Conservation (phyloP, 2,797 vertebrate genomes). For the Mallotus villosus region DNA sequence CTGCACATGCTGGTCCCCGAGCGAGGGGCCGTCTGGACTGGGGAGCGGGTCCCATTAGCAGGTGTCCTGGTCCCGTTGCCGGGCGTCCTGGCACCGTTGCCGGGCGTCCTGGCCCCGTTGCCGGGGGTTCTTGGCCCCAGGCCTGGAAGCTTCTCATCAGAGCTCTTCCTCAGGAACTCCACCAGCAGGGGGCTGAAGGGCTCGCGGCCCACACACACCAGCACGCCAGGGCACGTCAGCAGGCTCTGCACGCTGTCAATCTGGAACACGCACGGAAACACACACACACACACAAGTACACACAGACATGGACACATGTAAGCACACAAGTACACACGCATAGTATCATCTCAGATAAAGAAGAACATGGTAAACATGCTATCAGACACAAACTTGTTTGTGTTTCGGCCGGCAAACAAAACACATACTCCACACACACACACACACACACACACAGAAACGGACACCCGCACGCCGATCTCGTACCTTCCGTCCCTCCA, state of each 20-base stretch:
- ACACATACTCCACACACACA: neutral
- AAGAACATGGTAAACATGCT: no score
- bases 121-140: conserved; percentile 47
- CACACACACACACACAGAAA: conserved; percentile 11
- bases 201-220: conserved; percentile 86
- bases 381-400: no score
- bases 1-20: conserved; percentile 72
- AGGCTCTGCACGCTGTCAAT: conserved; percentile 84
- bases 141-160: conserved; percentile 75
- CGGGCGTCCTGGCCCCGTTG: conserved; percentile 45
- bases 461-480: neutral
- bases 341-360: neutral
- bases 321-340: conserved; percentile 32
- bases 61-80: conserved; percentile 40
- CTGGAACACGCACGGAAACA: conserved; percentile 56
- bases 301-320: neutral
- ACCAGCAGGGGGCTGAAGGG: conserved; percentile 75
- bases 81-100: conserved; percentile 61
- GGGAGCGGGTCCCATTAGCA: conserved; percentile 42
- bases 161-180: conserved; percentile 74
- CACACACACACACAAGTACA: neutral
- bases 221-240: conserved; percentile 73
- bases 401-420: neutral
- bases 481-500: conserved; percentile 85
- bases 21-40: conserved; percentile 57